Conservation (phyloP, 1,140 invertebrate genomes). For the silkworm (Bombyx mori) region DNA sequence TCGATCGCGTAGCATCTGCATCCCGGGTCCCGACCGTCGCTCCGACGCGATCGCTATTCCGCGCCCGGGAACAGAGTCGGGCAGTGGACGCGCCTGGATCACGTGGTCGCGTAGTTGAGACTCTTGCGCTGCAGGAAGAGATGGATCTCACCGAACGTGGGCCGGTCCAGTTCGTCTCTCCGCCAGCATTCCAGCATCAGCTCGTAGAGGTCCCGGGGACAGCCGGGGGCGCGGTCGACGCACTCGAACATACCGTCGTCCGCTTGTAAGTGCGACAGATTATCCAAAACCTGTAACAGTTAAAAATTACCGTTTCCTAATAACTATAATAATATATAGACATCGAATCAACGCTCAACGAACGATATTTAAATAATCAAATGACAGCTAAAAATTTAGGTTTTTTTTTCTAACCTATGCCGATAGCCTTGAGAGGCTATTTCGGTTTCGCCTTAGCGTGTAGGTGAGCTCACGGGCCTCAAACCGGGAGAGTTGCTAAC, state of each 20-base stretch:
- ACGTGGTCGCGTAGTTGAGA: constrained; percentile 79
- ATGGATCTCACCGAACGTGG: constrained; percentile 89
- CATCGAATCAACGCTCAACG: too few relatives aligned
- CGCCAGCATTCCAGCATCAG: constrained; percentile 94
- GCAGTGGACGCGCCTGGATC: constrained; percentile 29
- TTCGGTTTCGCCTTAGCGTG: too few relatives aligned
- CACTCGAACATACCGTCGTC: constrained; percentile 76
- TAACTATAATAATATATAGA: too few relatives aligned
- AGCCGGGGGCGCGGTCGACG: constrained; percentile 78
- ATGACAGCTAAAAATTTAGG: too few relatives aligned
- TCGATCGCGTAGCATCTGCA: constrained; percentile 1
- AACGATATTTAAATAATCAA: too few relatives aligned
- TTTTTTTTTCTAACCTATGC: too few relatives aligned
- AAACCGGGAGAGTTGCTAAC: too few relatives aligned
- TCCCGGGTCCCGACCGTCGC: constrained; percentile 9
- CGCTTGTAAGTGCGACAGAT: constrained; percentile 76
- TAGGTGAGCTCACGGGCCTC: too few relatives aligned
- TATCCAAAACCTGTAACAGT: constrained; percentile 77
- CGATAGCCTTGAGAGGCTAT: too few relatives aligned
- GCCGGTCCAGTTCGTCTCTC: constrained; percentile 81
- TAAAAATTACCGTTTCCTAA: too few relatives aligned
- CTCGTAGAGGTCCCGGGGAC: constrained; percentile 89
- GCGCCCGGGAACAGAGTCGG: constrained; percentile 8
- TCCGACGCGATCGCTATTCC: constrained; percentile 18
- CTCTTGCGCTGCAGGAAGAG: constrained; percentile 90